A percentile compares a stretch with the other conserved stretches of the same genome.
Conservation (phyloP, 2,888 invertebrate genomes). For the Nesidiocoris tenuis region DNA sequence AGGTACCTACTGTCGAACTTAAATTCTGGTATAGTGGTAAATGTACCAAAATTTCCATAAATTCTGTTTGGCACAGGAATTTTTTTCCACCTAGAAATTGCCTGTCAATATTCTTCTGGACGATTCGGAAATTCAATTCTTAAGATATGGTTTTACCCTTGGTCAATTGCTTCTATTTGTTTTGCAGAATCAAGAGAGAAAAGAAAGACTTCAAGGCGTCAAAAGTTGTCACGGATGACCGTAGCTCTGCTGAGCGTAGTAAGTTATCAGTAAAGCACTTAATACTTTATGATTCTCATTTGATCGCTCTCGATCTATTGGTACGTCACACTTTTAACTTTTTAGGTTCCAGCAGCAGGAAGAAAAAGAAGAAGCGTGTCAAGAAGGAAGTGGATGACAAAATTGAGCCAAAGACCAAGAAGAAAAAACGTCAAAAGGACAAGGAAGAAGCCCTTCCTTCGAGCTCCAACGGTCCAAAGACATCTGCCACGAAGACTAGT, state of each 20-base stretch:
- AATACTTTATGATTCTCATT: not conserved
- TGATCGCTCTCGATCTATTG: not conserved
- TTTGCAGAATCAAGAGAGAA: constrained; percentile 2
- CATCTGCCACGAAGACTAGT: not conserved
- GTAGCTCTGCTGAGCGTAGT: constrained; percentile 9
- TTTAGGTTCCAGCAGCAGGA: not conserved
- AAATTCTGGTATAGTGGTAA: too few species aligned
- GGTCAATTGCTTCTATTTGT: too few species aligned
- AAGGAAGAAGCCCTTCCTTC: not conserved
- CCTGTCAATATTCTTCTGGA: too few species aligned
- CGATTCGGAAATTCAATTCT: too few species aligned
- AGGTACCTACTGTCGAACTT: too few species aligned
- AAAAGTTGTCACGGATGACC: not conserved
- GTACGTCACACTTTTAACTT: not conserved
- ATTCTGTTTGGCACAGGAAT: too few species aligned
- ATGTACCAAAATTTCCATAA: too few species aligned
- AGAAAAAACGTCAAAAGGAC: constrained; percentile 5
- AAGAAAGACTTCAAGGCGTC: not conserved
- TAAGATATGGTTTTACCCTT: too few species aligned
- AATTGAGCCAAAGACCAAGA: not conserved
- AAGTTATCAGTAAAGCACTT: not conserved
- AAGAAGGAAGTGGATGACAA: too few species aligned
- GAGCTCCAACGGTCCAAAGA: not conserved
- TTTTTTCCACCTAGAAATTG: too few species aligned
- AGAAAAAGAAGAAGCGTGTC: constrained; percentile 26